Conservation (phyloP, 2,113 vertebrate genomes). For the Thamnophis sirtalis region DNA sequence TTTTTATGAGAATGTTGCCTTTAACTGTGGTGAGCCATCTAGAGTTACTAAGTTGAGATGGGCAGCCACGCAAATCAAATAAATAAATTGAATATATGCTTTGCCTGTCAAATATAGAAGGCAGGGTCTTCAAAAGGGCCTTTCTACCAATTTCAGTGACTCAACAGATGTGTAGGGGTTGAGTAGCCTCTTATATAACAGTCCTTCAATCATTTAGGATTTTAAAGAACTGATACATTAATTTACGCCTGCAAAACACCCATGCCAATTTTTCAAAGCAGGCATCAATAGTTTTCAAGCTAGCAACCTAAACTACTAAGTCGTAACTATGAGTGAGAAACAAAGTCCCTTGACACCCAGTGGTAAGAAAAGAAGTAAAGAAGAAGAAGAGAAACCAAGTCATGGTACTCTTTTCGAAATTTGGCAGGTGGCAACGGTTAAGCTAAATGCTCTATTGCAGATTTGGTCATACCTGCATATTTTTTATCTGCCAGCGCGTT, state of each 20-base stretch:
- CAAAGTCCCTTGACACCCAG: no score
- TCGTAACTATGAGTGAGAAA: background rate
- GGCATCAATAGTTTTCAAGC: background rate
- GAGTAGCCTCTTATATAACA: background rate
- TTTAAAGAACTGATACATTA: background rate
- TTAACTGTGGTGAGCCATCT: background rate
- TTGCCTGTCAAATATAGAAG: background rate
- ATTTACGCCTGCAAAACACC: background rate
- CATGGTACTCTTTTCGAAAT: background rate
- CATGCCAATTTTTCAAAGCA: background rate
- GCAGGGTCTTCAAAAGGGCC: background rate
- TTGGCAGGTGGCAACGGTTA: background rate
- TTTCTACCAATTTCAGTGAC: background rate
- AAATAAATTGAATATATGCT: background rate
- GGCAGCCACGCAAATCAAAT: background rate
- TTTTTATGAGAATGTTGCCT: background rate
- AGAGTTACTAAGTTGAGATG: background rate
- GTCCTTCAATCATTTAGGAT: background rate
- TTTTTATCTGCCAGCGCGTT: constrained; percentile 58
- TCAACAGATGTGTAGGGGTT: background rate
- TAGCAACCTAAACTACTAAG: no score
- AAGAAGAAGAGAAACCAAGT: no score
- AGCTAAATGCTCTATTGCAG: background rate
- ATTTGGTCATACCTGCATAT: constrained; percentile 65
- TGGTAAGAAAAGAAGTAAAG: no score